Conservation (phyloP, 2,113 vertebrate species). For the Morphnarchus princeps region DNA sequence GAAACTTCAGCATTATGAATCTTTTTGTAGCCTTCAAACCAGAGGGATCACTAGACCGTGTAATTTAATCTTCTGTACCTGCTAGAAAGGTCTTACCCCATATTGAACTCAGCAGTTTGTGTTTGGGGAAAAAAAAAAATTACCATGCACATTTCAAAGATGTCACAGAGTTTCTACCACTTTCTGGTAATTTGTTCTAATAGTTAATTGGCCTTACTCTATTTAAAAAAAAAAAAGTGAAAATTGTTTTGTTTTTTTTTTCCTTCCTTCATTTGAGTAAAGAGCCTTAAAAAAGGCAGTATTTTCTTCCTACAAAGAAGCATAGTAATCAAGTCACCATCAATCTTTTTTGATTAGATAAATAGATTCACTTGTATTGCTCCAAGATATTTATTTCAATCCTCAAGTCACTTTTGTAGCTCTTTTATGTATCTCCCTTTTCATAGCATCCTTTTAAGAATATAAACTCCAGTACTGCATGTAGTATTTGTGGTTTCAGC, state of each 20-base stretch:
- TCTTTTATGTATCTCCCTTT: not conserved
- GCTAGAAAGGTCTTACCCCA: not conserved
- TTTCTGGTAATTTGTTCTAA: not conserved
- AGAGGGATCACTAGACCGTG: not conserved
- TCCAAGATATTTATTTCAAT: not conserved
- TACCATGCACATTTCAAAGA: not conserved
- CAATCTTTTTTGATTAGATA: not conserved
- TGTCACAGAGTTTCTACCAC: not conserved
- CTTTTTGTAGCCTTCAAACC: not conserved
- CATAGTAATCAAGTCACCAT: not conserved
- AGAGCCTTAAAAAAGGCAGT: not conserved
- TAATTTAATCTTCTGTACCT: not conserved
- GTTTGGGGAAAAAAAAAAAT: not conserved
- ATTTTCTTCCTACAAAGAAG: not conserved
- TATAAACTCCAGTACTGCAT: not conserved
- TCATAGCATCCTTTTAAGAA: not conserved
- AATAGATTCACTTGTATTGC: not conserved
- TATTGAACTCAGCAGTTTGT: not conserved
- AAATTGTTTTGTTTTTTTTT: not conserved
- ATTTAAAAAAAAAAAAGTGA: not conserved
- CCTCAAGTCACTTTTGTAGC: not conserved
- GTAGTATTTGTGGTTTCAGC: not conserved
- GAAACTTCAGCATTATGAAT: not conserved
- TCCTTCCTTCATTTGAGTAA: not conserved
- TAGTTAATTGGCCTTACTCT: not conserved